phyloP scores from a whole-genome alignment of 2,888 invertebrate genomes.

The Lottia scabra region DNA sequence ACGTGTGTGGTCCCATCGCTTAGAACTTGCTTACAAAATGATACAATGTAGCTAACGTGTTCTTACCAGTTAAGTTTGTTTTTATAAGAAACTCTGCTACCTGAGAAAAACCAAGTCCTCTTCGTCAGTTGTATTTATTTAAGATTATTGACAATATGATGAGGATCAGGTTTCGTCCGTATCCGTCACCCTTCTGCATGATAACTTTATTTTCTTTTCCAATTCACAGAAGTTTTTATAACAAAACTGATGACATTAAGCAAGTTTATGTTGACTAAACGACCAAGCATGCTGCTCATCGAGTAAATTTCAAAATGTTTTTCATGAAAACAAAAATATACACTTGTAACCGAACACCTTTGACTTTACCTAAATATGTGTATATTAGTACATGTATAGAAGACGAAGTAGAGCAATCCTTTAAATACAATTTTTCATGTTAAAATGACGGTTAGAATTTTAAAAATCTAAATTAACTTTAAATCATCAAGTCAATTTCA shows the following conservation, averaged over 20 bases:
- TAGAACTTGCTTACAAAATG: conserved; percentile 3
- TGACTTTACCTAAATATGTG: too few species aligned
- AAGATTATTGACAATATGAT: not conserved
- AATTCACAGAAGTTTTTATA: not conserved
- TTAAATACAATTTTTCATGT: too few species aligned
- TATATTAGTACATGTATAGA: too few species aligned
- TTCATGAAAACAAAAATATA: too few species aligned
- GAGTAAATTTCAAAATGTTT: too few species aligned
- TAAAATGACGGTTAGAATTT: too few species aligned
- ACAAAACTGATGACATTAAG: not conserved
- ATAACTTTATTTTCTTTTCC: conserved; percentile 1
- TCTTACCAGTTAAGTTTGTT: not conserved
- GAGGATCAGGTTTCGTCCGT: not conserved
- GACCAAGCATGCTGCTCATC: too few species aligned
- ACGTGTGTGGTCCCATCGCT: not conserved
- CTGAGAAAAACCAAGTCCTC: not conserved
- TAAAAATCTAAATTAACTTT: too few species aligned
- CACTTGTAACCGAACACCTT: too few species aligned
- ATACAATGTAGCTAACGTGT: not conserved
- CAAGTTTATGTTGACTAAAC: not conserved
- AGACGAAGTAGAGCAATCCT: too few species aligned
- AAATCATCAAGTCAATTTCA: too few species aligned
- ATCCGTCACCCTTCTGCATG: not conserved
- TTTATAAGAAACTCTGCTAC: conserved; percentile 1
- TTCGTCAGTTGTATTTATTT: not conserved